These are phyloP conservation scores for Bungarus multicinctus DNA, from an alignment of 2,113 vertebrate genomes.

Conservation along the genomic window DNA sequence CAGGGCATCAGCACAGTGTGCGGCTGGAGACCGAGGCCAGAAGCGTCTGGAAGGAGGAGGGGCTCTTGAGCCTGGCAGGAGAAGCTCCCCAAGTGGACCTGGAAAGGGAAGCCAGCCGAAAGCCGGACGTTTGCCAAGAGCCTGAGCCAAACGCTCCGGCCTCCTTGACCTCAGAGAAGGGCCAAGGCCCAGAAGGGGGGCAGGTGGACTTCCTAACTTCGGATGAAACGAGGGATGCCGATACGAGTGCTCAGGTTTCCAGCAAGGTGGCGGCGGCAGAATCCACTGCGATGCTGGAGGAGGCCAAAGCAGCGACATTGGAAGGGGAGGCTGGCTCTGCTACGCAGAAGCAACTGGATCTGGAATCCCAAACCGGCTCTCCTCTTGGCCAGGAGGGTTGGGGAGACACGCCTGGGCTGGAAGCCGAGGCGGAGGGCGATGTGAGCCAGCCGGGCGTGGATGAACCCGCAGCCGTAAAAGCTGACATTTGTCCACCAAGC, in stretches of 20 bases:
- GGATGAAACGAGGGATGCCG: not conserved
- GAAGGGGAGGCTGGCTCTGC: not conserved
- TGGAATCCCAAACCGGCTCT: not conserved
- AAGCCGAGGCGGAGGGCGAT: not conserved
- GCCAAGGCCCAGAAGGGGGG: not conserved
- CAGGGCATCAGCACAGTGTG: not conserved
- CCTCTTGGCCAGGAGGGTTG: not conserved
- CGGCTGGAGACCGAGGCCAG: not conserved
- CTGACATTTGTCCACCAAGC: not conserved
- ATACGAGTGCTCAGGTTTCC: slow-evolving; percentile 42
- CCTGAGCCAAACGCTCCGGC: slow-evolving; percentile 27
- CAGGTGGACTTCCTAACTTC: not conserved
- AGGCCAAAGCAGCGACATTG: not conserved
- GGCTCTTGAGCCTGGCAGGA: not conserved
- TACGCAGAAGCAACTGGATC: not conserved
- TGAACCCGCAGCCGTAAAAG: not conserved
- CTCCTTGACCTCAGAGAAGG: slow-evolving; percentile 15
- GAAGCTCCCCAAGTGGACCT: slow-evolving; percentile 14
- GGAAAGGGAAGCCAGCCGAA: slow-evolving; percentile 30
- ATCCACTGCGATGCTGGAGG: slow-evolving; percentile 30
- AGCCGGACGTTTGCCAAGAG: slow-evolving; percentile 15
- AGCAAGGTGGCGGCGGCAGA: slow-evolving; percentile 31
- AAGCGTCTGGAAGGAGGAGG: not conserved
- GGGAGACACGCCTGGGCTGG: not conserved
- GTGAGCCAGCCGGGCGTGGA: not conserved